These are phyloP conservation scores for Chrysina gloriosa DNA, from an alignment of 2,888 invertebrate genomes.

Conservation along the genomic window DNA sequence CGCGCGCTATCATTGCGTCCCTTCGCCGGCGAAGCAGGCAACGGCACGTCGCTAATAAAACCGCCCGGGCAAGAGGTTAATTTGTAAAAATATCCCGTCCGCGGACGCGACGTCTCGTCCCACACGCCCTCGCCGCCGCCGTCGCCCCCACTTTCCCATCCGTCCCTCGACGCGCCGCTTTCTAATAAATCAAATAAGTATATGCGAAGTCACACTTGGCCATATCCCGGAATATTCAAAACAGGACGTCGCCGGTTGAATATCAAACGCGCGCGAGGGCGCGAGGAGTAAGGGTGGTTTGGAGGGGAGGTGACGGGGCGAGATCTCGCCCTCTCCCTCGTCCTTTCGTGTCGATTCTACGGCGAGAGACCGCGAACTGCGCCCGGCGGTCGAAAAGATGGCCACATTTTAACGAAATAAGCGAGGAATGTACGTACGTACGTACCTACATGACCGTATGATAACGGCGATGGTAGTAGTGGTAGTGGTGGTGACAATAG, in stretches of 20 bases:
- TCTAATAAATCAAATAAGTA: slow-evolving; percentile 64
- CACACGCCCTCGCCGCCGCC: background rate
- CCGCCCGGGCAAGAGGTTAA: slow-evolving; percentile 26
- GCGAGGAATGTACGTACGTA: slow-evolving; percentile 48
- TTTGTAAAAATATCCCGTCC: slow-evolving; percentile 33
- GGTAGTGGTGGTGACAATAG: slow-evolving; percentile 22
- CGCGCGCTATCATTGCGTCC: slow-evolving; percentile 11
- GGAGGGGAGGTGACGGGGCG: background rate
- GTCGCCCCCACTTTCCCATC: background rate
- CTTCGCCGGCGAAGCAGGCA: too few species aligned
- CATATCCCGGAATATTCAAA: slow-evolving; percentile 60
- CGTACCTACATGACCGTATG: background rate
- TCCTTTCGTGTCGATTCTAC: background rate
- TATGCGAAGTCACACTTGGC: slow-evolving; percentile 61
- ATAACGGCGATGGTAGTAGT: slow-evolving; percentile 54
- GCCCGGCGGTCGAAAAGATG: slow-evolving; percentile 59
- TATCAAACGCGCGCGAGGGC: slow-evolving; percentile 60
- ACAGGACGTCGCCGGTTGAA: slow-evolving; percentile 62
- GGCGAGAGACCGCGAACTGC: slow-evolving; percentile 27
- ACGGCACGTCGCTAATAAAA: slow-evolving; percentile 15
- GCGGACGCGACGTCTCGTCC: slow-evolving; percentile 9
- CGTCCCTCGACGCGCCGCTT: slow-evolving; percentile 14
- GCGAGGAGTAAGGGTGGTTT: background rate
- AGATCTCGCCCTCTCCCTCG: slow-evolving; percentile 1
- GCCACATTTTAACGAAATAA: slow-evolving; percentile 63